Base-by-base conservation (phyloP, 2,888 invertebrate species). In the Gerris lacustris region DNA sequence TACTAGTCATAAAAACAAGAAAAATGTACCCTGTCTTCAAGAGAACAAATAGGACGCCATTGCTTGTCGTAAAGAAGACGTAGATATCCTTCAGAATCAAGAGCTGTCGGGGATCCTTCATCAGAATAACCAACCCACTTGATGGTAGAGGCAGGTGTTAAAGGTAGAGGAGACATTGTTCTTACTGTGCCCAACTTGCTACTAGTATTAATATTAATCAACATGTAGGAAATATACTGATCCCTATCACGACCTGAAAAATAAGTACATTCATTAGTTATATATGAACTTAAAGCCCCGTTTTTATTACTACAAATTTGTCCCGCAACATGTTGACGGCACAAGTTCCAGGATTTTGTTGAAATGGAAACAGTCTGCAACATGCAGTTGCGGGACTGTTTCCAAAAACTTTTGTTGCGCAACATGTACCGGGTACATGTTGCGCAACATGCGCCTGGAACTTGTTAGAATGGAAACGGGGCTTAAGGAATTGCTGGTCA, bases 1-100 rank as follows among this genome's bases (percentile, higher is more conserved):
- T 31, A 31, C 31, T 31, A 31, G 31, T 31, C 4, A 31, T 4
- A 31, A 31, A 31, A 31, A n/a, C n/a, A n/a, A n/a, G n/a, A n/a
- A n/a, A n/a, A n/a, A n/a, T 69, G 11, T 47, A 92, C 90, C 79
- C 91, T 87, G 72, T 84, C 82, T 76, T 83, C 85, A 6, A 91
- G 87, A 78, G 93, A 89, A 75, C 90, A 89, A 44, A 91, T 84
- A 0, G 93, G 92, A 78, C 88, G 84, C 96, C 96, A 96, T 6
- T 87, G 82, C 63, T 86, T 86, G 69, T 87, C 87, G 71, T 86
- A 82, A 74, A 88, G 87, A 76, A 95, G 80, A 70, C 89, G 84
- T 45, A 96, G 79, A 68, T 88, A 79, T 0, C 96, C 96, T 62
- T 85, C 83, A 6, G 88, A 88, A 81, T 97, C 96, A 78, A 86